A percentile compares a stretch with the other conserved stretches of the same genome.
Conservation (phyloP, 2,888 invertebrate genomes). For the Eupithecia pulchellata region DNA sequence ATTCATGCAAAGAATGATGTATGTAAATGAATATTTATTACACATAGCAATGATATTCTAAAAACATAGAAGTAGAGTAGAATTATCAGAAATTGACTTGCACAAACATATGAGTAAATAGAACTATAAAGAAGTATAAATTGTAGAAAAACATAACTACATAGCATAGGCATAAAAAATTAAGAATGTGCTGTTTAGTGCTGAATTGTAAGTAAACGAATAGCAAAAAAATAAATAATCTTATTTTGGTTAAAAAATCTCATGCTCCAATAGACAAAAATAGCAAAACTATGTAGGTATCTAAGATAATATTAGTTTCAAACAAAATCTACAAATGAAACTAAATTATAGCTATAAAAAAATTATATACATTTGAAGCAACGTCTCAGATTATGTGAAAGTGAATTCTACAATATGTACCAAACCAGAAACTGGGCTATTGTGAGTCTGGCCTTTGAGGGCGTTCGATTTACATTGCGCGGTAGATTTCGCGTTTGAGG, state of each 20-base stretch:
- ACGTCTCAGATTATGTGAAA: background rate
- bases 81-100: background rate
- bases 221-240: background rate
- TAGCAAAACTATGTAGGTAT: no score
- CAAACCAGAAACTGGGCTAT: background rate
- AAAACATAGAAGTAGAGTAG: background rate
- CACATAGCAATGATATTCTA: background rate
- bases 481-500: background rate
- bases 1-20: background rate
- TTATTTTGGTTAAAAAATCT: background rate
- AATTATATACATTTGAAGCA: background rate
- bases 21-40: background rate
- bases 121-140: background rate
- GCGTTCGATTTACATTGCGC: background rate
- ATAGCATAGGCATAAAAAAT: no score
- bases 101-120: background rate
- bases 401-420: background rate
- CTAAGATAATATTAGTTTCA: background rate
- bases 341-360: background rate
- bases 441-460: background rate
- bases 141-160: background rate
- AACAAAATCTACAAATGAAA: background rate
- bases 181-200: background rate
- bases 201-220: background rate
- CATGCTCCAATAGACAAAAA: background rate